Evolutionary conservation across 2,113 vertebrate species (phyloP).

Genomic region (Cynocephalus volans): DNA sequence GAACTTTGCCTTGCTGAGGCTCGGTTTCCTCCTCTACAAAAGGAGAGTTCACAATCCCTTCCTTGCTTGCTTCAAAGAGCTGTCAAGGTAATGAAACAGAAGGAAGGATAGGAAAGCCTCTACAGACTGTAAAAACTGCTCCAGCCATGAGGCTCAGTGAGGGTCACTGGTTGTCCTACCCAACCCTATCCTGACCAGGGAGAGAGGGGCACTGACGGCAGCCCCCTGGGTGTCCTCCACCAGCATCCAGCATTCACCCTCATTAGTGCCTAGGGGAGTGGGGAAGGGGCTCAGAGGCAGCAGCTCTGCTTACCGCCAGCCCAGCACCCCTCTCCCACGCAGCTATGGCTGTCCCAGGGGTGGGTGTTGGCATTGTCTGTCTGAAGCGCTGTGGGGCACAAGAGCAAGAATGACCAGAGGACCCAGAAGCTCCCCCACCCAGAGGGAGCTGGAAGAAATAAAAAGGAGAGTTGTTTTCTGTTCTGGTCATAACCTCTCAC

Average conservation of each 20-base stretch:
- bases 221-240: background rate
- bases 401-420: background rate
- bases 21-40: background rate
- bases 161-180: background rate
- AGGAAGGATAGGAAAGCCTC: background rate
- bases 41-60: background rate
- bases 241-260: background rate
- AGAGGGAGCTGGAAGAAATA: background rate
- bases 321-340: background rate
- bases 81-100: background rate
- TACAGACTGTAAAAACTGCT: background rate
- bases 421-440: background rate
- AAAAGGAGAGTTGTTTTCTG: background rate
- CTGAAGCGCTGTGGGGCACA: background rate
- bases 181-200: background rate
- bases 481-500: background rate
- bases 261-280: background rate
- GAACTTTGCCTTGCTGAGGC: background rate
- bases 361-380: background rate
- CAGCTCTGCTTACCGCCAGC: background rate
- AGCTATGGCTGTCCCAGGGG: background rate
- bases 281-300: background rate
- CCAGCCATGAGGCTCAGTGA: fast-evolving
- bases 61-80: background rate
- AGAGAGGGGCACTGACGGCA: background rate